A percentile compares a stretch with the other conserved stretches of the same genome.
Evolutionary conservation across 2,888 invertebrate genomes (phyloP).

Genomic region (Morinoia aosen): DNA sequence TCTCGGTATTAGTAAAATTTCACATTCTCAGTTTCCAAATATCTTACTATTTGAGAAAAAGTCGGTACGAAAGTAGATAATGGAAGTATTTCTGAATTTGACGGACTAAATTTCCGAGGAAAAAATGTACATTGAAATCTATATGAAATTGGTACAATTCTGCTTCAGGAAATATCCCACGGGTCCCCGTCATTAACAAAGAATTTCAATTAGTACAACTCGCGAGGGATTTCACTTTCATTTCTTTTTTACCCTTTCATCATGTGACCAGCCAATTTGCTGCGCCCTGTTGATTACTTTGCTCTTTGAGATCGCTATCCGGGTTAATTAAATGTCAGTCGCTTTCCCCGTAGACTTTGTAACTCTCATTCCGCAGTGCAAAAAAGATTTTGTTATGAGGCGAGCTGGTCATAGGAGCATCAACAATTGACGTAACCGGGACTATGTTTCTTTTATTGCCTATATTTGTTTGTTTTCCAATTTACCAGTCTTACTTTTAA

Average conservation of each 20-base stretch:
- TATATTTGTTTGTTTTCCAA: too few relatives aligned
- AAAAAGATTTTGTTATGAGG: not conserved
- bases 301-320: not conserved
- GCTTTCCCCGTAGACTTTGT: conserved; percentile 1
- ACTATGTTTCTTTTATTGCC: too few relatives aligned
- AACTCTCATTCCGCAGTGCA: not conserved
- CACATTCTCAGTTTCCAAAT: not conserved
- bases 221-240: too few relatives aligned
- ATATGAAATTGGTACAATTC: not conserved
- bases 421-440: too few relatives aligned
- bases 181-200: not conserved
- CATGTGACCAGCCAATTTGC: not conserved
- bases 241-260: not conserved
- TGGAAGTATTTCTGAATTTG: not conserved
- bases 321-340: not conserved
- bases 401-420: too few relatives aligned
- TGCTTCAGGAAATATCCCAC: not conserved
- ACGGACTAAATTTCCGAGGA: not conserved
- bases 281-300: not conserved
- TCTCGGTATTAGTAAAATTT: too few relatives aligned
- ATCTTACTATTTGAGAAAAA: not conserved
- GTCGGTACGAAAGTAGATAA: not conserved
- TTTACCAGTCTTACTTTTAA: too few relatives aligned
- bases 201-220: too few relatives aligned
- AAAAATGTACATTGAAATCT: too few relatives aligned